phyloP scores from a whole-genome alignment of 2,797 vertebrate genomes.

The Rallus crepitans region DNA sequence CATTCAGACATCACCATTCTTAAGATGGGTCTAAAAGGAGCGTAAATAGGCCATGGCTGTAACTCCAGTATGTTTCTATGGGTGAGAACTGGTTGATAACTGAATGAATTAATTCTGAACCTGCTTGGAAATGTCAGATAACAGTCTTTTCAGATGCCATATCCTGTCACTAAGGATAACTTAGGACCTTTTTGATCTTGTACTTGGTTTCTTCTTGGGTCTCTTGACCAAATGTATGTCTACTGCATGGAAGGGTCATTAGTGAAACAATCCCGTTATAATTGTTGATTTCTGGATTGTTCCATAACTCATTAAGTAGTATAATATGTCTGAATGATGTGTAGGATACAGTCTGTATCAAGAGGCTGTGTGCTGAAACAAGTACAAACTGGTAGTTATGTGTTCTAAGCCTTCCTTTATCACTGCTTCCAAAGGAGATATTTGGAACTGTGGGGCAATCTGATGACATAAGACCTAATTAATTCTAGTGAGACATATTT shows the following conservation, averaged over 20 bases:
- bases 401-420: background rate
- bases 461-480: background rate
- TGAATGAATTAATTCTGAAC: background rate
- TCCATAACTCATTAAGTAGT: background rate
- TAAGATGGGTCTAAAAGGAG: background rate
- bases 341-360: background rate
- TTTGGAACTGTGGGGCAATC: background rate
- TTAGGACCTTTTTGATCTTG: background rate
- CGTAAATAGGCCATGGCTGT: background rate
- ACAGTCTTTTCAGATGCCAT: background rate
- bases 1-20: background rate
- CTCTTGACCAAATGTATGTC: background rate
- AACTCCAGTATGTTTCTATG: background rate
- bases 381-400: background rate
- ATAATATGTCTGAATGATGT: background rate
- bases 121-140: background rate
- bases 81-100: background rate
- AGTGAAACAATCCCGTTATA: background rate
- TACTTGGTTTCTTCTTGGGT: background rate
- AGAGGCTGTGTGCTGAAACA: background rate
- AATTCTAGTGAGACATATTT: background rate
- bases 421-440: background rate
- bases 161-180: background rate
- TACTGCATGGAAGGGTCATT: background rate
- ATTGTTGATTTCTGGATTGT: background rate